Conservation (phyloP, 2,888 invertebrate genomes). For the Sabellastarte sp. region DNA sequence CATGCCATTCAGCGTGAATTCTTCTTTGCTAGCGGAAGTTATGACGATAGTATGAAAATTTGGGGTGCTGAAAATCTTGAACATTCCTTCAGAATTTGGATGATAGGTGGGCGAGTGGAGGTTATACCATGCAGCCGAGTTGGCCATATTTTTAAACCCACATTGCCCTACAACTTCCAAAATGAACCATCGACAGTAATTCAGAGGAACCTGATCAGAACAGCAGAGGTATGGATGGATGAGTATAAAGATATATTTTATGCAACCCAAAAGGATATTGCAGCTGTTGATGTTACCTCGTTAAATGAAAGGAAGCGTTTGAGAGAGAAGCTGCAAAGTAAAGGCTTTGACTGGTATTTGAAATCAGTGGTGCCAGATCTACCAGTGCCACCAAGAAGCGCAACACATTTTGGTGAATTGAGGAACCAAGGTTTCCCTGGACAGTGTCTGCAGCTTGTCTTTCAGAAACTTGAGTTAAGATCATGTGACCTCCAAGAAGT, state of each 20-base stretch:
- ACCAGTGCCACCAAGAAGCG: background rate
- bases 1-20: constrained; percentile 18
- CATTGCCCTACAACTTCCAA: constrained; percentile 21
- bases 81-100: constrained; percentile 25
- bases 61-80: constrained; percentile 32
- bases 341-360: constrained; percentile 3
- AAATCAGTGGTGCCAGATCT: background rate
- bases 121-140: constrained; percentile 29
- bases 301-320: background rate
- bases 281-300: background rate
- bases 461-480: background rate
- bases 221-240: constrained; percentile 24
- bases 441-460: background rate
- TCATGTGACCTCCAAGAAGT: background rate
- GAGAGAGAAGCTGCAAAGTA: background rate
- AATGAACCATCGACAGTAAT: constrained; percentile 11
- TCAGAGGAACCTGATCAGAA: constrained; percentile 23
- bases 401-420: background rate
- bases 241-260: constrained; percentile 6
- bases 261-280: background rate
- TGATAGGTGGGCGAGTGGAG: constrained; percentile 28
- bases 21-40: constrained; percentile 19
- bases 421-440: background rate
- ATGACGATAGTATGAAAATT: constrained; percentile 24
- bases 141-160: constrained; percentile 27